Base-by-base conservation (phyloP, 2,113 vertebrate species). In the Pan paniscus region DNA sequence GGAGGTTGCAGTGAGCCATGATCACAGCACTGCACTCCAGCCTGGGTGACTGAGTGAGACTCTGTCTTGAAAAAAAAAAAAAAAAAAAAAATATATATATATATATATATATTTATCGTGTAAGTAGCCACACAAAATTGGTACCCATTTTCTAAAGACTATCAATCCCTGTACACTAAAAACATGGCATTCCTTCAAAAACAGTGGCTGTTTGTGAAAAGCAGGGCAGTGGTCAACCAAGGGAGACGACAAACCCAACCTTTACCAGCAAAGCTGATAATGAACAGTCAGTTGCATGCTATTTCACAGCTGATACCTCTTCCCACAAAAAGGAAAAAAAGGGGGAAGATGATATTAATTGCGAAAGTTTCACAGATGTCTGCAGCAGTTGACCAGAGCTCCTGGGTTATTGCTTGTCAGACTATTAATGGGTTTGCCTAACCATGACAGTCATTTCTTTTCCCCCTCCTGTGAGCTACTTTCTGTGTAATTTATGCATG, bases 401-500 rank as follows among this genome's bases (percentile, higher is more conserved):
- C 98, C 98, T 98, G 98, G 98, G 98, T 99, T 99, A 99, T 98
- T 99, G 98, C 98, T 99, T 99, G 98, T 99, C 98, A 99, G 98
- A 98, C 98, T 99, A 99, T 99, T 99, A 99, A 99, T 99, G 99
- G 98, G 98, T 99, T 99, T 99, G 99, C 99, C 98, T 99, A 99
- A 99, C 99, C 98, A 98, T 99, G 98, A 98, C 98, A 99, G 99
- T 99, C 99, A 99, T 99, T 99, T 99, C 98, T 98, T 99, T 96
- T 99, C 98, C 98, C 98, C 99, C 99, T 99, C 98, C 99, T 99
- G 99, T 98, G 98, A 99, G 98, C 98, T 98, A 98, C 99, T 99
- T 99, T 98, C 98, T 99, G 98, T 99, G 98, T 99, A 99, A 99
- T 99, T 99, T 99, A 99, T 99, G 99, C 99, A 99, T 98, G 98